Conservation (phyloP, 2,797 vertebrate species). For the Distichodus sexfasciatus region DNA sequence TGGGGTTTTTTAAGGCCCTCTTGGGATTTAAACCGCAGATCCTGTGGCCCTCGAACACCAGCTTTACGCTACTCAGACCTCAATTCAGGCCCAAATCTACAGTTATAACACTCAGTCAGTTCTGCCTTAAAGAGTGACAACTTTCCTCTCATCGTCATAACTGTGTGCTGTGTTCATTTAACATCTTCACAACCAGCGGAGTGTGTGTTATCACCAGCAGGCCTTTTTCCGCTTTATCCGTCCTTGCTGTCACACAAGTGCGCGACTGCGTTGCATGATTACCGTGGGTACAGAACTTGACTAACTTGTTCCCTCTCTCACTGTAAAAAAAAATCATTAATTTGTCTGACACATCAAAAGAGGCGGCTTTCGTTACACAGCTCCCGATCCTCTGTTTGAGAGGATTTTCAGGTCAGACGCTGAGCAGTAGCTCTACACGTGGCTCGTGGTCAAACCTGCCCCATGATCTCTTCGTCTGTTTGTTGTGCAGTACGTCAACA, state of each 20-base stretch:
- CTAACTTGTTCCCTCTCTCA: constrained; percentile 19
- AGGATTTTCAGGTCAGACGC: not conserved
- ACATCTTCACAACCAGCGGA: not conserved
- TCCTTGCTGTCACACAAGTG: constrained; percentile 17
- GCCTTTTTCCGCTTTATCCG: not conserved
- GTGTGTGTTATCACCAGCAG: constrained; percentile 22
- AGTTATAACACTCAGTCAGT: too few species aligned
- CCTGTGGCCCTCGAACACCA: not conserved
- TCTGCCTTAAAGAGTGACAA: not conserved
- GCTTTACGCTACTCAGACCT: not conserved
- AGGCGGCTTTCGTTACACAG: constrained; percentile 2
- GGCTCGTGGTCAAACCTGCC: not conserved
- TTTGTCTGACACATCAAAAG: constrained; percentile 1
- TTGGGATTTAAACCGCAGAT: too few species aligned
- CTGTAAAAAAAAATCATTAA: not conserved
- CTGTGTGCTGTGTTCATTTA: not conserved
- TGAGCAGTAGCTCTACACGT: not conserved
- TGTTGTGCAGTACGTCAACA: constrained; percentile 82
- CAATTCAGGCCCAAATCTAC: too few species aligned
- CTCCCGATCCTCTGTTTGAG: not conserved
- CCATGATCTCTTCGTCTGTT: constrained; percentile 34
- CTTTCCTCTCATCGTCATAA: not conserved
- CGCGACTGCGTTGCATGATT: not conserved
- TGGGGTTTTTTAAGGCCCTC: not conserved
- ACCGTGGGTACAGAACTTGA: constrained; percentile 17